Evolutionary conservation across 2,888 invertebrate species (phyloP).

Genomic region (Bruchidius siliquastri): DNA sequence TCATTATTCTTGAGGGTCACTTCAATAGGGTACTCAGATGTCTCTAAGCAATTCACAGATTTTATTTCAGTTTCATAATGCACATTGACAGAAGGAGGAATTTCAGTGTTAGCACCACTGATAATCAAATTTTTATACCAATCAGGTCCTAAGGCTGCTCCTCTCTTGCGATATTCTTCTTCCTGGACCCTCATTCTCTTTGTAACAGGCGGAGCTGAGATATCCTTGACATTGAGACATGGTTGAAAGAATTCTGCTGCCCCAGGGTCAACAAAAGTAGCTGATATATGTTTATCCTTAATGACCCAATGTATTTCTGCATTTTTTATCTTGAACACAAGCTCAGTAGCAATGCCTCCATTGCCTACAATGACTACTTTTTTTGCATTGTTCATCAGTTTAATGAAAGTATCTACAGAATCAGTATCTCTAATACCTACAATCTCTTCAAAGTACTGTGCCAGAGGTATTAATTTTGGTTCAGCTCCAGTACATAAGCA

Average conservation of each 20-base stretch:
- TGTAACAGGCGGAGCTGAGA: constrained; percentile 19
- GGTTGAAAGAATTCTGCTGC: constrained; percentile 88
- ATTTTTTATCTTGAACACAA: constrained; percentile 81
- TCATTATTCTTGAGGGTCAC: constrained; percentile 70
- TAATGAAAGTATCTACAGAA: constrained; percentile 76
- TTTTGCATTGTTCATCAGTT: constrained; percentile 62
- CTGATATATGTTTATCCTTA: constrained; percentile 86
- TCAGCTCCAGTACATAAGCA: constrained; percentile 89
- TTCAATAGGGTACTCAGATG: constrained; percentile 61
- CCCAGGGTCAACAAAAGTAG: constrained; percentile 93
- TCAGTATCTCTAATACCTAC: constrained; percentile 93
- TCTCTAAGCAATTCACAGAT: constrained; percentile 39
- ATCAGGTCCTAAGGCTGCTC: constrained; percentile 95
- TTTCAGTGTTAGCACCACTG: constrained; percentile 43
- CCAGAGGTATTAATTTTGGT: constrained; percentile 70
- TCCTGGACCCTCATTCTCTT: constrained; percentile 66
- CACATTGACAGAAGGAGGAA: constrained; percentile 53
- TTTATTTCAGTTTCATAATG: constrained; percentile 58
- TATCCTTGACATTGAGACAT: constrained; percentile 38
- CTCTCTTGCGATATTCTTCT: constrained; percentile 56
- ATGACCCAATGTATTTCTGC: constrained; percentile 90
- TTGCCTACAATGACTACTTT: constrained; percentile 87
- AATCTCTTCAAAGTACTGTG: constrained; percentile 57
- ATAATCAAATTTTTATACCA: constrained; percentile 77
- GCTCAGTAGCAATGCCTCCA: constrained; percentile 97